These are phyloP conservation scores for Helogale parvula DNA, from an alignment of 2,113 vertebrate genomes.

Conservation along the genomic window DNA sequence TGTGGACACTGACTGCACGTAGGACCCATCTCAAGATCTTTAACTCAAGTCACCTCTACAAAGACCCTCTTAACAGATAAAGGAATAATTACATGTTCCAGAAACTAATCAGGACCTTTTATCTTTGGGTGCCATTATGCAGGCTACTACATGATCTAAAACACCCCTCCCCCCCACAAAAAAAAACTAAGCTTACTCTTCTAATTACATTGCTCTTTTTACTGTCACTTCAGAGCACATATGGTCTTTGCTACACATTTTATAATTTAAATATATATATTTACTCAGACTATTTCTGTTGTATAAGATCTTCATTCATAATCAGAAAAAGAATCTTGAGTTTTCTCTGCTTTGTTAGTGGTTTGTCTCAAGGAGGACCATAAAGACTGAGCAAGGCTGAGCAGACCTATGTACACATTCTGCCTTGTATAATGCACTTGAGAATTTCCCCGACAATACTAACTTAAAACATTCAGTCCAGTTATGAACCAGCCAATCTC, in stretches of 20 bases:
- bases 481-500: background rate
- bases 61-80: background rate
- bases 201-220: background rate
- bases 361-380: background rate
- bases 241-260: constrained; percentile 43
- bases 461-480: background rate
- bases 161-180: background rate
- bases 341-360: constrained; percentile 30
- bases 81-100: background rate
- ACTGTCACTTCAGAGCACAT: constrained; percentile 7
- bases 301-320: background rate
- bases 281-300: background rate
- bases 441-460: background rate
- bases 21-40: background rate
- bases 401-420: background rate
- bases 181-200: background rate
- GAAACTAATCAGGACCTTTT: background rate
- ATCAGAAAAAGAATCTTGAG: background rate
- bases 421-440: background rate
- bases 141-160: background rate
- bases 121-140: background rate
- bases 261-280: constrained; percentile 17
- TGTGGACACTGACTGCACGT: background rate
- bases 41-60: background rate
- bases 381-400: background rate